Evolutionary conservation across 2,797 vertebrate genomes (phyloP).

Genomic region (Uromys caudimaculatus): DNA sequence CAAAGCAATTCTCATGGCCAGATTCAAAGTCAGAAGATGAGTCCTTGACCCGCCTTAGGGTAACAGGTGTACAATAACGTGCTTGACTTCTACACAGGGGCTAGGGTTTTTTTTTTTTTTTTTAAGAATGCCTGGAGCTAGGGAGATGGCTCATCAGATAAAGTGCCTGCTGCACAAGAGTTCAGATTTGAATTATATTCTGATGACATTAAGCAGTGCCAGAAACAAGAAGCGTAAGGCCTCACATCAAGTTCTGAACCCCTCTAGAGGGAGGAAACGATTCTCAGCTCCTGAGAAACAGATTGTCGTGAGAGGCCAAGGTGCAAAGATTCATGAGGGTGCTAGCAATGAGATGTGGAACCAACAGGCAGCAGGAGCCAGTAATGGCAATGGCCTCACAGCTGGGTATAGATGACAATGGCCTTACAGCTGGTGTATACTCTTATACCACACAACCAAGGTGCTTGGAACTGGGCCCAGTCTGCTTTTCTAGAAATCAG

Average conservation of each 20-base stretch:
- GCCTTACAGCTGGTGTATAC: background rate
- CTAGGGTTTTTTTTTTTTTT: background rate
- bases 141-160: background rate
- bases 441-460: background rate
- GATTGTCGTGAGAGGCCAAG: slow-evolving; percentile 4
- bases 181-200: slow-evolving; percentile 11
- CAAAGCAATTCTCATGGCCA: background rate
- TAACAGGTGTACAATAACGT: background rate
- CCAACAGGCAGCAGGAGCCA: background rate
- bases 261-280: slow-evolving; percentile 6
- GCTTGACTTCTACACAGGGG: background rate
- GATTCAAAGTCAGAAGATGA: slow-evolving; percentile 49
- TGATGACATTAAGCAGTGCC: slow-evolving; percentile 7
- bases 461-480: background rate
- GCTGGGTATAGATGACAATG: background rate
- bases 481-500: slow-evolving; percentile 36
- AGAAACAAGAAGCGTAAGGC: slow-evolving; percentile 25
- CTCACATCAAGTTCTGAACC: slow-evolving; percentile 19
- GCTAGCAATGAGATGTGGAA: background rate
- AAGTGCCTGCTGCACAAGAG: too few relatives aligned
- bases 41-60: background rate
- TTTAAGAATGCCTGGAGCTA: background rate
- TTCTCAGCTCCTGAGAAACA: slow-evolving; percentile 42
- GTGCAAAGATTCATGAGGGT: background rate
- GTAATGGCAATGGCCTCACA: background rate